Evolutionary conservation across 2,113 vertebrate genomes (phyloP).

Genomic region (Bettongia penicillata): DNA sequence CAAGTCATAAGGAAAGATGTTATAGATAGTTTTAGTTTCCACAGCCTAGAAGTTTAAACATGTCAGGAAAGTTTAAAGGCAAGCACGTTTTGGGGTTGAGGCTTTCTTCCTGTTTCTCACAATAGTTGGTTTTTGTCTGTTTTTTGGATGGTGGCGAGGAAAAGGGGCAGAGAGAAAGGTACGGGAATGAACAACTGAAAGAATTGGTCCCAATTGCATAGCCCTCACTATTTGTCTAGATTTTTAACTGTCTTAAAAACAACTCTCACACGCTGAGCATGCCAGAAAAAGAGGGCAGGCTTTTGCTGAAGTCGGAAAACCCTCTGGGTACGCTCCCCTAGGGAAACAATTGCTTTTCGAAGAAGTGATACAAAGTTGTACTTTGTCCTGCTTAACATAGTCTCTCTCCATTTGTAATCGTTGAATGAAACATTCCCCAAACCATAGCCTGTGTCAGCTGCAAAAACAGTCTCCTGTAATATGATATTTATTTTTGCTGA

Average conservation of each 20-base stretch:
- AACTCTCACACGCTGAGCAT: constrained; percentile 60
- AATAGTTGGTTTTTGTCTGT: constrained; percentile 40
- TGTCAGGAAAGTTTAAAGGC: constrained; percentile 58
- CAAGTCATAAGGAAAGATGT: constrained; percentile 51
- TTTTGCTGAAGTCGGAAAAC: constrained; percentile 64
- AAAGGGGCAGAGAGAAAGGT: neutral
- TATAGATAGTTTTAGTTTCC: constrained; percentile 43
- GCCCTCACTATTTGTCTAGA: constrained; percentile 29
- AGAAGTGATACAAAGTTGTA: constrained; percentile 73
- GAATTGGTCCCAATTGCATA: neutral
- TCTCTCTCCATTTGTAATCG: constrained; percentile 70
- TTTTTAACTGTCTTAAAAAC: constrained; percentile 58
- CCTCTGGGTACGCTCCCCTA: constrained; percentile 54
- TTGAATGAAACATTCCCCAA: constrained; percentile 64
- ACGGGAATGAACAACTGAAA: constrained; percentile 49
- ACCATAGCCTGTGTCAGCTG: constrained; percentile 56
- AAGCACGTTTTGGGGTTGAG: constrained; percentile 32
- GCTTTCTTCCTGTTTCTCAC: constrained; percentile 7
- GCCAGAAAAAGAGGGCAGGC: constrained; percentile 62
- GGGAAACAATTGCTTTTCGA: constrained; percentile 65
- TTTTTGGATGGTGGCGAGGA: neutral
- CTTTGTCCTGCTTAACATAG: constrained; percentile 66
- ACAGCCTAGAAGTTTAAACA: constrained; percentile 16
- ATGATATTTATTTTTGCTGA: constrained; percentile 56
- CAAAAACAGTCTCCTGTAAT: constrained; percentile 66